phyloP scores from a whole-genome alignment of 35 echinoderm and acorn worm genomes.

The Ophiothrix spiculata region DNA sequence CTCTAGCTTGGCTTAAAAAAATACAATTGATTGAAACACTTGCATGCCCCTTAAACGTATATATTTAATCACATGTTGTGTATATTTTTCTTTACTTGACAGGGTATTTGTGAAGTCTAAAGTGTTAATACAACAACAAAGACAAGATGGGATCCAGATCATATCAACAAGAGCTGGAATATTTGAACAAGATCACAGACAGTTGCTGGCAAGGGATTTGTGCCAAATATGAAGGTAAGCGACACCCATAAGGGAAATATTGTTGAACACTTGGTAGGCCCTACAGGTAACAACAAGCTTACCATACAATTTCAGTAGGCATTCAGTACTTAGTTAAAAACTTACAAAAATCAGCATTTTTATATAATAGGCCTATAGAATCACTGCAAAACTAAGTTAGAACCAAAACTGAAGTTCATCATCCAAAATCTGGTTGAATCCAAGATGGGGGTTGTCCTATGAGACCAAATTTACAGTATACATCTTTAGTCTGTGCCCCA shows the following conservation, averaged over 20 bases:
- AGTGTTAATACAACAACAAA: no score
- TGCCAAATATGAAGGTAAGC: slow-evolving; percentile 90
- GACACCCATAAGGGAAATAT: neutral
- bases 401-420: no score
- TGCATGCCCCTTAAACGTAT: no score
- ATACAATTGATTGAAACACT: no score
- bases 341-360: neutral
- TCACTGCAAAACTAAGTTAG: neutral
- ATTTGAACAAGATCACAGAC: slow-evolving; percentile 58
- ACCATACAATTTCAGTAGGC: neutral
- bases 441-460: no score
- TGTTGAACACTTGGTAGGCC: neutral
- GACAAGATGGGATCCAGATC: slow-evolving; percentile 17
- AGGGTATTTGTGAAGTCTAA: no score
- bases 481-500: no score
- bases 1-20: no score
- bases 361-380: neutral
- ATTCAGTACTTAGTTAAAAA: neutral
- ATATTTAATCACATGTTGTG: no score
- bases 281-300: neutral
- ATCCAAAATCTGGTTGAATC: neutral
- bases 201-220: slow-evolving; percentile 91
- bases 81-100: no score
- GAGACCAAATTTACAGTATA: neutral
- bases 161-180: slow-evolving; percentile 85